Base-by-base conservation (phyloP, 2,888 invertebrate species). In the Pseudoips prasinana region DNA sequence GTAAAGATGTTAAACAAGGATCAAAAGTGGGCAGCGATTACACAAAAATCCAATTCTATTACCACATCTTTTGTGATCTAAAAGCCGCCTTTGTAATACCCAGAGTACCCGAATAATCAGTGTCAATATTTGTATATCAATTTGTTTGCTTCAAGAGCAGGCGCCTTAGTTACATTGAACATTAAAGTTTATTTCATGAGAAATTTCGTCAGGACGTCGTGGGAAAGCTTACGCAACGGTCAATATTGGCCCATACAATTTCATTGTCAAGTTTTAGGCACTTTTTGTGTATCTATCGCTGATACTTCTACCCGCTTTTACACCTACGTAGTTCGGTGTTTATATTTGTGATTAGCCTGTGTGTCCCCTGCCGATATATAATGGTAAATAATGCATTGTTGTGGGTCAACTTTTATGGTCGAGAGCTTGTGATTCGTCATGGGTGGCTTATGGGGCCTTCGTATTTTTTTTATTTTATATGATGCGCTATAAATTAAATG, bases 331-430 rank as follows among this genome's bases (percentile, higher is more conserved):
- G 65, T 57, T 54, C 62, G 51, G 53, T 81, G 79, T 88, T 82
- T 85, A 76, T 61, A 65, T 80, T 84, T 76, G 75, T 79, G 78
- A 85, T 87, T 88, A 87, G 80, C 72, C 57, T 60, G 73, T 69
- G 72, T 85, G 86, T 85, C 85, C 79, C 62, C 73, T 74, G 80
- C 76, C 79, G 83, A 84, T 84, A 81, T 76, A 83, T 85, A 81
- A 86, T 87, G 80, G 84, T 87, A 86, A 83, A 87, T 88, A 86
- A 86, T 84, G 82, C 76, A 81, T 84, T 82, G 86, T 87, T 81
- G 85, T 77, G 77, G 80, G 72, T 75, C 77, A 79, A 55, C 64
- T 86, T 86, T 86, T 84, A 86, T 79, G 81, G 71, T 75, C 69
- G 64, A 60, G 51, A 63, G 72, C 61, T 64, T 65, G 73, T 73